These are phyloP conservation scores for Conus canariensis DNA, from an alignment of 2,888 invertebrate species.

Conservation along the genomic window DNA sequence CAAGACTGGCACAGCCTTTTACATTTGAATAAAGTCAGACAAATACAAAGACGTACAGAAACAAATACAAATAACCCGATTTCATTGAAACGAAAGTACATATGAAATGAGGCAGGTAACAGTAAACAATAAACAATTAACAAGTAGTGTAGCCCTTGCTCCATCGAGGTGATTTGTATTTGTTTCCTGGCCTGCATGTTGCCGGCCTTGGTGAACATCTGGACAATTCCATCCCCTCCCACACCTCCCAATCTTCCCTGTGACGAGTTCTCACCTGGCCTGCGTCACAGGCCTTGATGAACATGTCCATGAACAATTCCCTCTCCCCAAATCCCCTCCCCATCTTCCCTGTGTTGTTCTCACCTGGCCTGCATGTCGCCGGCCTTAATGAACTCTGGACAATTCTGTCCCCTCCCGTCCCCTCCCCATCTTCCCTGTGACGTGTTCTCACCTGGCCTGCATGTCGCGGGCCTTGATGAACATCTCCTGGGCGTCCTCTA, in stretches of 20 bases:
- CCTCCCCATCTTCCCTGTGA: not conserved
- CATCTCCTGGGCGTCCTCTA: conserved; percentile 84
- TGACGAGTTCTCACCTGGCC: conserved; percentile 79
- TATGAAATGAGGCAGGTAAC: too few relatives aligned
- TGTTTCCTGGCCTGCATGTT: conserved; percentile 81
- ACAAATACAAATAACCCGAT: too few relatives aligned
- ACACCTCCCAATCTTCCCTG: not conserved
- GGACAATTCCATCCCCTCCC: not conserved
- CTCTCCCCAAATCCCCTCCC: too few relatives aligned
- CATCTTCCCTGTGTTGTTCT: too few relatives aligned
- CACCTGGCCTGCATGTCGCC: conserved; percentile 82
- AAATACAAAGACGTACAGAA: too few relatives aligned
- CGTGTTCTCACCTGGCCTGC: conserved; percentile 80
- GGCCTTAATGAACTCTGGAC: conserved; percentile 84
- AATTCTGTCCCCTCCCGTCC: not conserved
- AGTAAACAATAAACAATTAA: too few relatives aligned
- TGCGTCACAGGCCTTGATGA: conserved; percentile 57
- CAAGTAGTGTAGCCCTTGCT: too few relatives aligned
- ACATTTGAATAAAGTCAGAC: too few relatives aligned
- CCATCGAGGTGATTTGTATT: too few relatives aligned
- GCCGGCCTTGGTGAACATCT: conserved; percentile 86
- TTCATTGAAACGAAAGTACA: too few relatives aligned
- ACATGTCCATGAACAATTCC: too few relatives aligned
- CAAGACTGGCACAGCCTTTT: too few relatives aligned
- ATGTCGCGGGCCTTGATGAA: conserved; percentile 86